A percentile compares a stretch with the other conserved stretches of the same genome.
Evolutionary conservation across 2,888 invertebrate species (phyloP).

Genomic region (Ornithoptera alexandrae): DNA sequence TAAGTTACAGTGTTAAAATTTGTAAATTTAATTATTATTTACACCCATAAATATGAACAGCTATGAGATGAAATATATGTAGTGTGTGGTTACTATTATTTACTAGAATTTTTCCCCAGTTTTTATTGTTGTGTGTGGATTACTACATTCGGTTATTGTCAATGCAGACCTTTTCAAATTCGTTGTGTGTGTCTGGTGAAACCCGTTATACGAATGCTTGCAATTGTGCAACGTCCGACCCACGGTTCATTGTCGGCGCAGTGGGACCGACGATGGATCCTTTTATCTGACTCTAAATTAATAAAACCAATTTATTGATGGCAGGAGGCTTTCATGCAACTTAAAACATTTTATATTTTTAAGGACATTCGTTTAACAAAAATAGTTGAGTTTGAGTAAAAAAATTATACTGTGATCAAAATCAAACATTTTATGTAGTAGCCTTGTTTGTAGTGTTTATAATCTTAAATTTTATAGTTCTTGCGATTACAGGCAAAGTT

Average conservation of each 20-base stretch:
- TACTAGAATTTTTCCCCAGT: not conserved
- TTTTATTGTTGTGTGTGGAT: not conserved
- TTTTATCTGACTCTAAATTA: conserved; percentile 50
- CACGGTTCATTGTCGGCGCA: conserved; percentile 66
- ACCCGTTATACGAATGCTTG: conserved; percentile 50
- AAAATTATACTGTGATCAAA: not conserved
- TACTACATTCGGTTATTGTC: conserved; percentile 13
- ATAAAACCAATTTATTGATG: conserved; percentile 35
- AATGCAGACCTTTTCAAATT: conserved; percentile 17
- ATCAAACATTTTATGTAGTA: no score
- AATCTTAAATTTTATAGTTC: no score
- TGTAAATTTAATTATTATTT: not conserved
- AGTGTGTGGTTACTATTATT: not conserved
- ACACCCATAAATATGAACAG: not conserved
- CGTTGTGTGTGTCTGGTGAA: conserved; percentile 37
- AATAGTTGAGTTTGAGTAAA: not conserved
- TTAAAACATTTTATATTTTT: conserved; percentile 1
- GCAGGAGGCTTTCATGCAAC: conserved; percentile 26
- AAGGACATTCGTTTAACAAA: not conserved
- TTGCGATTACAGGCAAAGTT: no score
- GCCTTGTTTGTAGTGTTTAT: no score
- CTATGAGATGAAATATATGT: not conserved
- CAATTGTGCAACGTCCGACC: conserved; percentile 61
- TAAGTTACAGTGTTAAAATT: no score
- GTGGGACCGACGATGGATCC: conserved; percentile 57